Evolutionary conservation across 2,113 vertebrate genomes (phyloP).

Genomic region (Polypterus bichir): DNA sequence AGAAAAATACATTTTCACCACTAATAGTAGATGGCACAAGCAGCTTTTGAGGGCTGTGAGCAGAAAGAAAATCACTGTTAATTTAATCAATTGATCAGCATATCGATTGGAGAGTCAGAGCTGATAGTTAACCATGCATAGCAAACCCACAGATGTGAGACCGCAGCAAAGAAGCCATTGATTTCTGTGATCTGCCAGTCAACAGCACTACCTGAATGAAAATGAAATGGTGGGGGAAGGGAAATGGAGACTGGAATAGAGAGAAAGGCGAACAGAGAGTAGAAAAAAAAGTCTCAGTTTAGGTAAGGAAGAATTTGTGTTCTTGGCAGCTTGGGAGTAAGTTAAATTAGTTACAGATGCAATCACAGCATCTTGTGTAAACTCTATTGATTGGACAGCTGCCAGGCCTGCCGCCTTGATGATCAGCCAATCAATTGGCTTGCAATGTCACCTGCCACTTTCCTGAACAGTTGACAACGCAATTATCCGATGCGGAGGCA

Average conservation of each 20-base stretch:
- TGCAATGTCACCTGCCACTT: slow-evolving; percentile 71
- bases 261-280: neutral
- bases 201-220: slow-evolving; percentile 14
- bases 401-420: slow-evolving; percentile 60
- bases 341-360: slow-evolving; percentile 73
- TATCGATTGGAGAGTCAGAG: slow-evolving; percentile 61
- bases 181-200: slow-evolving; percentile 31
- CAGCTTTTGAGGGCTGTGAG: slow-evolving; percentile 35
- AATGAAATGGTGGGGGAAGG: slow-evolving; percentile 15
- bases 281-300: neutral
- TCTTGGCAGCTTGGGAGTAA: slow-evolving; percentile 37
- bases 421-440: slow-evolving; percentile 54
- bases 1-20: slow-evolving; percentile 21
- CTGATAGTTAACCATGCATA: slow-evolving; percentile 49
- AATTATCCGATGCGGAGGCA: slow-evolving; percentile 76
- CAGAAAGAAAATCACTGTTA: slow-evolving; percentile 58
- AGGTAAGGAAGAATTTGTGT: slow-evolving; percentile 19
- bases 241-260: slow-evolving; percentile 4
- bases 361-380: slow-evolving; percentile 64
- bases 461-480: slow-evolving; percentile 71
- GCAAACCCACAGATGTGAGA: slow-evolving; percentile 47
- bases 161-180: slow-evolving; percentile 36
- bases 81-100: slow-evolving; percentile 75
- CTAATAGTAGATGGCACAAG: slow-evolving; percentile 16
- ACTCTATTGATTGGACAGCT: slow-evolving; percentile 67